A percentile compares a stretch with the other conserved stretches of the same genome.
Evolutionary conservation across 2,113 vertebrate genomes (phyloP).

Genomic region (Oncorhynchus kisutch): DNA sequence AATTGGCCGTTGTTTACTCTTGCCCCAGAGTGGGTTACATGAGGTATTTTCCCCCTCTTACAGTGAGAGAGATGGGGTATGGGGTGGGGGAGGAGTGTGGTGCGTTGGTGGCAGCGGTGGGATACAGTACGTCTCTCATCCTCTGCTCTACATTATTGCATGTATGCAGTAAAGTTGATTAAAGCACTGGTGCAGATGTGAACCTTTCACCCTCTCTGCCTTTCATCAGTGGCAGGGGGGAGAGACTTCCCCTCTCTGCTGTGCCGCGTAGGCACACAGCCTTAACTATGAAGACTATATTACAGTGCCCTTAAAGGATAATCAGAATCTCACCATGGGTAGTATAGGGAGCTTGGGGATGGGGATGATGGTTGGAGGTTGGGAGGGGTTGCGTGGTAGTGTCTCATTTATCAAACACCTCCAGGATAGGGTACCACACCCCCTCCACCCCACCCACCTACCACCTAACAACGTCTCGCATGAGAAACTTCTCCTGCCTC

Average conservation of each 20-base stretch:
- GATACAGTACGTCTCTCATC: slow-evolving; percentile 21
- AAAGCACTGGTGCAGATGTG: slow-evolving; percentile 48
- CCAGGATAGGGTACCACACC: slow-evolving; percentile 19
- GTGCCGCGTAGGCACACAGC: slow-evolving; percentile 21
- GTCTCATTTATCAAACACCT: slow-evolving; percentile 61
- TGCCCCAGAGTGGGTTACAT: slow-evolving; percentile 22
- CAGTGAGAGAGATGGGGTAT: not conserved
- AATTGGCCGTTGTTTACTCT: slow-evolving; percentile 22
- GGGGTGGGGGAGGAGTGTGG: not conserved
- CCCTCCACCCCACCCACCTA: slow-evolving; percentile 16
- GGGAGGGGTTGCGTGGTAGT: slow-evolving; percentile 29
- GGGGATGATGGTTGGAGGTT: slow-evolving; percentile 36
- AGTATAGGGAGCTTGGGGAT: no score
- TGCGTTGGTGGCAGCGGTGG: slow-evolving; percentile 4
- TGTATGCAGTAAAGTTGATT: slow-evolving; percentile 61
- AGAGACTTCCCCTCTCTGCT: not conserved
- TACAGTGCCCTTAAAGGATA: slow-evolving; percentile 40
- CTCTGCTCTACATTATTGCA: slow-evolving; percentile 56
- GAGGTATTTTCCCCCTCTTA: slow-evolving; percentile 12
- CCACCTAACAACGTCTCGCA: slow-evolving; percentile 38
- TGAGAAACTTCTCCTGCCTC: slow-evolving; percentile 21
- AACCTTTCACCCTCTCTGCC: slow-evolving; percentile 57
- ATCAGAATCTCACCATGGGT: slow-evolving; percentile 37
- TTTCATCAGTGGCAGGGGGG: slow-evolving; percentile 42
- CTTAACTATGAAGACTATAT: slow-evolving; percentile 38